phyloP scores from a whole-genome alignment of 2,113 vertebrate genomes.

The Lipotes vexillifer region DNA sequence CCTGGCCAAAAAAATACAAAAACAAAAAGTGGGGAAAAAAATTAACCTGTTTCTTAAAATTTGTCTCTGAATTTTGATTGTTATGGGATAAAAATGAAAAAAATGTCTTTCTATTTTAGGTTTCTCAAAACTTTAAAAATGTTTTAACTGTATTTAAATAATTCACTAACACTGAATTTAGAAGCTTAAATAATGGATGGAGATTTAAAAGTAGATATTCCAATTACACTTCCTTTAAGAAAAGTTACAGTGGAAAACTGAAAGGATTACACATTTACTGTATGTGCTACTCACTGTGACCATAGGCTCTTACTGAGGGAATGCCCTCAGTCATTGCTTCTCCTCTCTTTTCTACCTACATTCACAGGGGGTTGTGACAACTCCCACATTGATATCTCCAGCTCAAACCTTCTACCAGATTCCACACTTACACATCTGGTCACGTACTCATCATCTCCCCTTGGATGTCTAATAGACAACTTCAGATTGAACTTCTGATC shows the following conservation, averaged over 20 bases:
- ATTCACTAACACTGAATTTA: not conserved
- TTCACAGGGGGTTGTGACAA: not conserved
- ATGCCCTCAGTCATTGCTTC: not conserved
- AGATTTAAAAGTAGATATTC: not conserved
- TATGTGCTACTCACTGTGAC: not conserved
- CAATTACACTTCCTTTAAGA: not conserved
- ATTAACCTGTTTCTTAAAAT: not conserved
- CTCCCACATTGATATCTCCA: not conserved
- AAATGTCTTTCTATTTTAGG: not conserved
- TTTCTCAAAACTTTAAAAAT: conserved; percentile 34
- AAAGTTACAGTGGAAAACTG: not conserved
- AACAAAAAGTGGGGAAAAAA: not conserved
- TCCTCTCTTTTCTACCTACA: not conserved
- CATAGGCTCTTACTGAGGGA: not conserved
- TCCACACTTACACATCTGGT: not conserved
- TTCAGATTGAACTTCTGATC: not conserved
- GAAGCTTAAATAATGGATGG: not conserved
- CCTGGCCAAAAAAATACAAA: too few relatives aligned
- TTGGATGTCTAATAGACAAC: not conserved
- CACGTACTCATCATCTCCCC: not conserved
- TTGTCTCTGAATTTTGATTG: not conserved
- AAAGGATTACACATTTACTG: not conserved
- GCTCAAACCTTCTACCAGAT: not conserved
- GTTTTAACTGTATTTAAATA: conserved; percentile 24
- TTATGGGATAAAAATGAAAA: not conserved